These are phyloP conservation scores for Plectrocnemia conspersa DNA, from an alignment of 1,140 invertebrate species.

Conservation along the genomic window DNA sequence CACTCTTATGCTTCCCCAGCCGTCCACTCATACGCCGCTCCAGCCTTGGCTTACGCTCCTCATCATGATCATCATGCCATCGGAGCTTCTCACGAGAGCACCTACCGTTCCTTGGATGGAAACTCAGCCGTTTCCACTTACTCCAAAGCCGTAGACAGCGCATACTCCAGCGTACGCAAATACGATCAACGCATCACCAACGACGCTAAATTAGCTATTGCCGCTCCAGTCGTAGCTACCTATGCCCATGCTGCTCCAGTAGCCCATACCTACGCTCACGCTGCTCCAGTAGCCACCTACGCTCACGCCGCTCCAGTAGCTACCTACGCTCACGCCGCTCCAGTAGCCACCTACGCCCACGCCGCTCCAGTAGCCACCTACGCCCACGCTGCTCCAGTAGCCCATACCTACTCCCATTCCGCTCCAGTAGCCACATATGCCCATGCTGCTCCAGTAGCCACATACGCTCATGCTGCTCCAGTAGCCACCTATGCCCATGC, in stretches of 20 bases:
- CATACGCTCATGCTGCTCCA: constrained; percentile 37
- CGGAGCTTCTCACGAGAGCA: constrained; percentile 54
- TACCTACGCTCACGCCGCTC: constrained; percentile 37
- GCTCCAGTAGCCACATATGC: constrained; percentile 31
- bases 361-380: constrained; percentile 42
- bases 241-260: constrained; percentile 35
- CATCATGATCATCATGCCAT: constrained; percentile 44
- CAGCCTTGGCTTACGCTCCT: constrained; percentile 34
- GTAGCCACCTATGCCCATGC: constrained; percentile 37
- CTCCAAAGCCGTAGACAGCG: constrained; percentile 58
- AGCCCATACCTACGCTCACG: constrained; percentile 28
- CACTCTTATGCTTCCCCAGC: constrained; percentile 38
- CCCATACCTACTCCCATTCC: constrained; percentile 11
- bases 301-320: constrained; percentile 36
- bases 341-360: constrained; percentile 37
- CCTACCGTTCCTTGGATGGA: constrained; percentile 54
- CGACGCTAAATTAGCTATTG: constrained; percentile 47
- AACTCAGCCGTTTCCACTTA: constrained; percentile 54
- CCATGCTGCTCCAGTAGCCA: constrained; percentile 32
- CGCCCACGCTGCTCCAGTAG: constrained; percentile 37
- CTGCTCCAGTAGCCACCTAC: constrained; percentile 21
- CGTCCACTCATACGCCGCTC: constrained; percentile 38
- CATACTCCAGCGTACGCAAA: constrained; percentile 61
- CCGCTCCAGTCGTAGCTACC: constrained; percentile 37
- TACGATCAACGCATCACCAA: constrained; percentile 58